Evolutionary conservation across 2,797 vertebrate genomes (phyloP).

Genomic region (Dromococcyx pavoninus): DNA sequence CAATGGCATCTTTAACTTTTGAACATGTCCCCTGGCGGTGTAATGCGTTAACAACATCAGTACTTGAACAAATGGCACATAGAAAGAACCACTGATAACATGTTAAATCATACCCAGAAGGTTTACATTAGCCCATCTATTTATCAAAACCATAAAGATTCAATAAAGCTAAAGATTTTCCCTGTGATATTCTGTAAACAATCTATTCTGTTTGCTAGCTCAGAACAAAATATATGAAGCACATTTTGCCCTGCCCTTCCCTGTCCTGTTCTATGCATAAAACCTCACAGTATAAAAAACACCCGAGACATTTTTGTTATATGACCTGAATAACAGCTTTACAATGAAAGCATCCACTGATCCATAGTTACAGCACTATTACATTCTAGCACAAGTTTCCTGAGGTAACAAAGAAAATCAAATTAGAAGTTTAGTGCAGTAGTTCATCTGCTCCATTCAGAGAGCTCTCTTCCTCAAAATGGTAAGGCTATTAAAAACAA

Average conservation of each 20-base stretch:
- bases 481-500: neutral
- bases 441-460: neutral
- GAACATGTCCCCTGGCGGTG: neutral
- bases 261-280: neutral
- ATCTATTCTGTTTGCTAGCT: neutral
- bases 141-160: neutral
- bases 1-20: neutral
- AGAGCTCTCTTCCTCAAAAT: neutral
- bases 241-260: neutral
- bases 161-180: neutral
- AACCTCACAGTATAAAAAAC: neutral
- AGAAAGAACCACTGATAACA: neutral
- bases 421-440: slow-evolving; percentile 3
- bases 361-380: neutral
- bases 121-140: neutral
- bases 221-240: neutral
- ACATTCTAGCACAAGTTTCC: neutral
- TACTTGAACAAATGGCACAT: neutral
- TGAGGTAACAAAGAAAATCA: slow-evolving; percentile 33
- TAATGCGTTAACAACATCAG: neutral
- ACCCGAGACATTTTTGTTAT: neutral
- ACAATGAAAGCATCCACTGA: neutral
- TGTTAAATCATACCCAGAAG: neutral
- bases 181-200: neutral
- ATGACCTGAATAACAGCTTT: neutral